Percentiles rank a stretch among this genome's conserved stretches.
Evolutionary conservation across 2,797 vertebrate species (phyloP).

Genomic region (Sphenodon punctatus): DNA sequence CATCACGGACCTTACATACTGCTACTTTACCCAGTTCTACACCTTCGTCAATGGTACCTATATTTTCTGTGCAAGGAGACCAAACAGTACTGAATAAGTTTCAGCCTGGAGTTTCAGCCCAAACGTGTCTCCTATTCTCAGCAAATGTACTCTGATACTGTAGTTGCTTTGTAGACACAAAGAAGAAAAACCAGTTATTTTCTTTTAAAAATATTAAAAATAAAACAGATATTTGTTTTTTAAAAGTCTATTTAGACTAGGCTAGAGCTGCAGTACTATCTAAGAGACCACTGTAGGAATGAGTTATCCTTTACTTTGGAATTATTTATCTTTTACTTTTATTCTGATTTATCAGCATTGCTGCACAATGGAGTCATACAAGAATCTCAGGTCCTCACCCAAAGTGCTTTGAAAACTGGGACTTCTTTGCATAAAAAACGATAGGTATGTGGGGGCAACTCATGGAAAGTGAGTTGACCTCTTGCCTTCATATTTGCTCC

Average conservation of each 20-base stretch:
- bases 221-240: neutral
- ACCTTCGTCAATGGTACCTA: neutral
- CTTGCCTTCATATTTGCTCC: constrained; percentile 34
- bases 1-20: neutral
- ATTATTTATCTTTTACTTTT: too few species aligned
- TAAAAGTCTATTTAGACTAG: neutral
- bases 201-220: neutral
- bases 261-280: neutral
- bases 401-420: neutral
- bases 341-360: too few species aligned
- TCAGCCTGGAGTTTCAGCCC: neutral
- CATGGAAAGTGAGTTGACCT: too few species aligned
- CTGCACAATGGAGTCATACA: too few species aligned
- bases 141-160: neutral
- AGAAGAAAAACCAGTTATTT: neutral
- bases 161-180: neutral
- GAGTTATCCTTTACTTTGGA: too few species aligned
- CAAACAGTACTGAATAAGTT: neutral
- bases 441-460: neutral
- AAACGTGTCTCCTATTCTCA: neutral
- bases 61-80: neutral
- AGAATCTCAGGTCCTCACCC: neutral
- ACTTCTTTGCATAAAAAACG: neutral
- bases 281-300: neutral
- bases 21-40: neutral